Base-by-base conservation (phyloP, 2,888 invertebrate genomes). In the Coelopa pilipes region DNA sequence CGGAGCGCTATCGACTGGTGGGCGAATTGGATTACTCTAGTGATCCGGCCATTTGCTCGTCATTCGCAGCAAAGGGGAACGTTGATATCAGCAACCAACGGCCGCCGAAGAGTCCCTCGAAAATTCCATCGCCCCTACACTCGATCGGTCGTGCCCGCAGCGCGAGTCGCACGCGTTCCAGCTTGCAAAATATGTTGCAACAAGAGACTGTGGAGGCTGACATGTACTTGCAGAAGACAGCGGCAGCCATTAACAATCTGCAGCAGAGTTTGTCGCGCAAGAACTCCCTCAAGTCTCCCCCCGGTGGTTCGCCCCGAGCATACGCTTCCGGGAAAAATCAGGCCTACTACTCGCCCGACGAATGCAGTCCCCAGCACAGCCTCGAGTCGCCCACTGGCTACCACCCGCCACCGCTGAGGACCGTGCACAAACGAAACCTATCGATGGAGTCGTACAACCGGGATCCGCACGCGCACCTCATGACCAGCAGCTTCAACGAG, bases 61-160 rank as follows among this genome's bases (percentile, higher is more conserved):
- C 73, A 66, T 75, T 75, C 13, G 72, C 66, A 53, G 73, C 69
- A 11, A 62, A 75, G 55, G 57, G 60, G 15, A 72, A 60, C 49
- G 57, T 15, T 21, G 72, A 74, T 15, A 70, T 59, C 79, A 74
- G 79, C 75, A 34, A 34, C 34, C 69, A 75, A 65, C 85, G 84
- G 75, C 87, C 88, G 15, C 88, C 88, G 1, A 84, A 87, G 73
- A 90, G 91, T 57, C 90, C 92, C 17, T 91, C 92, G 2, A 94
- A 94, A 87, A 94, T 94, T 83, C 94, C 94, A 3, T 94, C 94
- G 70, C 94, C 94, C 5, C 90, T 94, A 77, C 92, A 93, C 80
- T 90, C 91, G 0, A 83, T 92, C 17, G 88, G 91, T 47, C 89
- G 91, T 71, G 82, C 85, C 70, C 84, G 88, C 70, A 82, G 88